phyloP scores from a whole-genome alignment of 2,113 vertebrate genomes.

The Cathartes aura region DNA sequence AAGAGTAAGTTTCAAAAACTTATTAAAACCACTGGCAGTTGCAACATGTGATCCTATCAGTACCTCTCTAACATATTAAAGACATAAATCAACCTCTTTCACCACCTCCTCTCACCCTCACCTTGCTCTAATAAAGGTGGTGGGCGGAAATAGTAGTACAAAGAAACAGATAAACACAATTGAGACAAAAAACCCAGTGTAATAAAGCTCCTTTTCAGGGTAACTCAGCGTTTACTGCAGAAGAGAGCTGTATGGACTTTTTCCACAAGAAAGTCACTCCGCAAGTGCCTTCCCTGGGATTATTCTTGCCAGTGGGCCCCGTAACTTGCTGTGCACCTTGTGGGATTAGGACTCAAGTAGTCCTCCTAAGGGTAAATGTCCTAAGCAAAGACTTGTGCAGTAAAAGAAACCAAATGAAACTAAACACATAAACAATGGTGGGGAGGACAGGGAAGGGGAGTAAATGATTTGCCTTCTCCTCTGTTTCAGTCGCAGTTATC shows the following conservation, averaged over 20 bases:
- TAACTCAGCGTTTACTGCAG: rapidly evolving
- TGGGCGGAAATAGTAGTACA: rapidly evolving
- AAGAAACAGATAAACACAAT: not conserved
- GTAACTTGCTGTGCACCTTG: not conserved
- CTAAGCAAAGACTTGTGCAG: not conserved
- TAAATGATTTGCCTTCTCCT: not conserved
- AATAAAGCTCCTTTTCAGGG: not conserved
- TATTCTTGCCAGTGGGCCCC: not conserved
- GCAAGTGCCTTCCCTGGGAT: not conserved
- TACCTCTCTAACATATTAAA: not conserved
- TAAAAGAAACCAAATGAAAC: not conserved
- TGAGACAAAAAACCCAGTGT: not conserved
- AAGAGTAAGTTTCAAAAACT: not conserved
- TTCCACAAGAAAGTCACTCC: not conserved
- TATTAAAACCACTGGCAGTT: not conserved
- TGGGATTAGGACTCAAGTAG: not conserved
- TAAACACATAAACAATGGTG: not conserved
- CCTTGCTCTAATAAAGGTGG: not conserved
- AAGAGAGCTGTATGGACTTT: not conserved
- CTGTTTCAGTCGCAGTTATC: not conserved
- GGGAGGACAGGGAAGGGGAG: not conserved
- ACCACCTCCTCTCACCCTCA: not conserved
- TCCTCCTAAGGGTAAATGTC: not conserved
- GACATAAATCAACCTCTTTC: not conserved
- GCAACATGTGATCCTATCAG: rapidly evolving